A percentile compares a stretch with the other conserved stretches of the same genome.
Conservation (phyloP, 2,888 invertebrate genomes). For the Papilio demoleus region DNA sequence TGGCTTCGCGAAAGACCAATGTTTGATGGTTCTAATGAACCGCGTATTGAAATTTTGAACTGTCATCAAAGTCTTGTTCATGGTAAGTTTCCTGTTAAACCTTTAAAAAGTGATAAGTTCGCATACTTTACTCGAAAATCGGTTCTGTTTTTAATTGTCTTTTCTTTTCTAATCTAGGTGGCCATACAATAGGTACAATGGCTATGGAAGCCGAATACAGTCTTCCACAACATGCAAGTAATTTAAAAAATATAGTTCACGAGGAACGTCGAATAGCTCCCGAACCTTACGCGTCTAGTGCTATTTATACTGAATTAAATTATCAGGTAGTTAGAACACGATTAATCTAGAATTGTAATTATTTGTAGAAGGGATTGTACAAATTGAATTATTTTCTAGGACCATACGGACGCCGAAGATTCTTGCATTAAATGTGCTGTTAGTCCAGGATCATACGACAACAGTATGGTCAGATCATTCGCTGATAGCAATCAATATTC, state of each 20-base stretch:
- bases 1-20: constrained; percentile 76
- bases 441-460: constrained; percentile 82
- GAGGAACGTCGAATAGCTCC: constrained; percentile 78
- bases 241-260: constrained; percentile 66
- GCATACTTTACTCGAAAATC: not conserved
- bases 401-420: constrained; percentile 80
- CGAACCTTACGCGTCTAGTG: constrained; percentile 90
- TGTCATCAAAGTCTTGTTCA: constrained; percentile 75
- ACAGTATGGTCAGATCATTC: constrained; percentile 77
- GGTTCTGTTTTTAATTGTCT: not conserved
- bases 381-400: constrained; percentile 58
- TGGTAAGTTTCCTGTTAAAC: constrained; percentile 54
- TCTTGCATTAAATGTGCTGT: constrained; percentile 82
- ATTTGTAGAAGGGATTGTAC: not conserved
- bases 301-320: constrained; percentile 81
- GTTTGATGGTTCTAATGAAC: constrained; percentile 76
- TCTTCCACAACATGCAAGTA: constrained; percentile 72
- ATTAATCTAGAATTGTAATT: constrained; percentile 77
- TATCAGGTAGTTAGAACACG: constrained; percentile 68
- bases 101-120: not conserved
- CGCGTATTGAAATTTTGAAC: constrained; percentile 76
- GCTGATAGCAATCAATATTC: constrained; percentile 78
- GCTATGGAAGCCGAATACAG: constrained; percentile 79
- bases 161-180: constrained; percentile 55
- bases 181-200: constrained; percentile 72